Evolutionary conservation across 2,797 vertebrate species (phyloP).

Genomic region (Phrynocephalus forsythii): DNA sequence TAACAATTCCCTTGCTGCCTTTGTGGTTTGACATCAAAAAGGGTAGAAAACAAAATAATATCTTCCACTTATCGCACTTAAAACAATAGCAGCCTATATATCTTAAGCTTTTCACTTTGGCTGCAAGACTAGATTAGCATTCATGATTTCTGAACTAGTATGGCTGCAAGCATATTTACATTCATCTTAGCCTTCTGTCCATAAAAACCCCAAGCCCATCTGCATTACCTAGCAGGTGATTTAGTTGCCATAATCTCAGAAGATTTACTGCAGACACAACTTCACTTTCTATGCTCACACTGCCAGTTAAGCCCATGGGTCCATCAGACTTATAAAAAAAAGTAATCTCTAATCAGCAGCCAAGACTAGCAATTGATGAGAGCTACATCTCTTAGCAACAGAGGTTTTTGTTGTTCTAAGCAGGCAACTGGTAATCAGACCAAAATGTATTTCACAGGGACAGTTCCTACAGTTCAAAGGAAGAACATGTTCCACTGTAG

Average conservation of each 20-base stretch:
- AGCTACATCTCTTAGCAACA: not conserved
- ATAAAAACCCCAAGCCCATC: not conserved
- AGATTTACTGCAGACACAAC: constrained; percentile 3
- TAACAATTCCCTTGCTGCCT: not conserved
- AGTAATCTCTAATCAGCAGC: not conserved
- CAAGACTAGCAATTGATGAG: not conserved
- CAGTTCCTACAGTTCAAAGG: not conserved
- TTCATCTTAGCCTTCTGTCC: not conserved
- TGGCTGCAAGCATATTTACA: constrained; percentile 10
- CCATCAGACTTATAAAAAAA: not conserved
- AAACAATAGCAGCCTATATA: not conserved
- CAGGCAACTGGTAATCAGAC: not conserved
- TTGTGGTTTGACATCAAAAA: not conserved
- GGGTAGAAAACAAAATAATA: not conserved
- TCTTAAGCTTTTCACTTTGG: not conserved
- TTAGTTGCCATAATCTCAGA: not conserved
- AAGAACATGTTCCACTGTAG: constrained; percentile 8
- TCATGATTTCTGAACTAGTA: not conserved
- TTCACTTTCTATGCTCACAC: not conserved
- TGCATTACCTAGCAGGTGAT: constrained; percentile 8
- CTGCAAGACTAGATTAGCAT: not conserved
- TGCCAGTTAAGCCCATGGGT: too few species aligned
- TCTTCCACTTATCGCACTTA: not conserved
- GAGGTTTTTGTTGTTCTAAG: not conserved
- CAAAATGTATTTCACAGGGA: constrained; percentile 1